These are phyloP conservation scores for Anhinga rufa DNA, from an alignment of 2,113 vertebrate species.

Conservation along the genomic window DNA sequence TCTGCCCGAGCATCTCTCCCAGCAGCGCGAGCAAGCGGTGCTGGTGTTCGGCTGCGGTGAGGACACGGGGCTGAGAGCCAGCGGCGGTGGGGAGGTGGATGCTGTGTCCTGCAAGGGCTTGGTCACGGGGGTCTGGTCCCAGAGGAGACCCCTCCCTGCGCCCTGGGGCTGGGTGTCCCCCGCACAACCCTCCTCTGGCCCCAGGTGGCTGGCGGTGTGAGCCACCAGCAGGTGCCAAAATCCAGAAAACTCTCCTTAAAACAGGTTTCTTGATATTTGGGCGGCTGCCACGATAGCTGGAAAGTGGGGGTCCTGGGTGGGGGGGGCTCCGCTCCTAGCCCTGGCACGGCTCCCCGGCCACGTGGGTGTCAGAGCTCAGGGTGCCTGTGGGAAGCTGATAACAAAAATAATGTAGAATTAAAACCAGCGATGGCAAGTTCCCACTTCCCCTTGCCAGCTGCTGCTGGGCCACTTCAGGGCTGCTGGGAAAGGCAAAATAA, in stretches of 20 bases:
- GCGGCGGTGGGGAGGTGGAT: neutral
- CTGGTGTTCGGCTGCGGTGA: fast-evolving
- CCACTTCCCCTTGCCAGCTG: neutral
- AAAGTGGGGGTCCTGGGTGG: neutral
- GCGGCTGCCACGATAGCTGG: neutral
- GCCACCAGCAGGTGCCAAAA: neutral
- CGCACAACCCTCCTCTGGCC: neutral
- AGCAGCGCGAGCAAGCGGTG: fast-evolving
- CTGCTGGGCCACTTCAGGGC: neutral
- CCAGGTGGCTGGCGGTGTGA: neutral
- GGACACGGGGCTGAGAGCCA: neutral
- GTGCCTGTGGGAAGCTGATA: neutral
- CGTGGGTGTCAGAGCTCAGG: neutral
- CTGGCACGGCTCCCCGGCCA: fast-evolving
- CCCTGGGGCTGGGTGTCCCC: neutral
- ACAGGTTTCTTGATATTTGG: neutral
- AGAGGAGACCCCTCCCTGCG: neutral
- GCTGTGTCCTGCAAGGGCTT: neutral
- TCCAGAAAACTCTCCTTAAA: neutral
- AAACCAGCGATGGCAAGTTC: neutral
- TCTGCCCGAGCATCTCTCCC: neutral
- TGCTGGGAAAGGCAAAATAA: neutral
- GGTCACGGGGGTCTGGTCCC: neutral
- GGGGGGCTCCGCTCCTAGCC: neutral
- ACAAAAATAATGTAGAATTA: neutral